Evolutionary conservation across 2,888 invertebrate genomes (phyloP), one percentile per base, ranked within the genome.

Genomic region (Zaprionus obscuricornis): DNA sequence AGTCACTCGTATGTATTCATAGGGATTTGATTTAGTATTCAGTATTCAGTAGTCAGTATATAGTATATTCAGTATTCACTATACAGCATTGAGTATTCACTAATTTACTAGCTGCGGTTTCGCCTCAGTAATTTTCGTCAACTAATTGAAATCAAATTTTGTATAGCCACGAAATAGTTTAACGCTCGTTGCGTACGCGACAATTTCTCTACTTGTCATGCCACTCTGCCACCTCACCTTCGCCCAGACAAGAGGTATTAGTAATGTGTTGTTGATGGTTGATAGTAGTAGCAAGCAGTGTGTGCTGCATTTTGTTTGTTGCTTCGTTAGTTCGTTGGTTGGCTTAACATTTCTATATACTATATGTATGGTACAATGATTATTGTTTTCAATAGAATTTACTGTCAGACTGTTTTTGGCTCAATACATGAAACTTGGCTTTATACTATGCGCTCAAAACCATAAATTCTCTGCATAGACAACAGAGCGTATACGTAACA

Each of bases 301-400:
- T n/a, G n/a, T n/a, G n/a, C n/a, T n/a, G n/a, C n/a, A n/a, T n/a
- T 47, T 51, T 36, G 60, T 51, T 54, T 29, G 37, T 18, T 52
- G 46, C n/a, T 62, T 47, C 65, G 47, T 54, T 50, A 58, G 31
- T 37, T 69, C n/a, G n/a, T n/a, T n/a, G n/a, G n/a, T n/a, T n/a
- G n/a, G n/a, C n/a, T n/a, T n/a, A n/a, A n/a, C n/a, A n/a, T n/a
- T n/a, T n/a, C n/a, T n/a, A n/a, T 11, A 29, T n/a, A n/a, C n/a
- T n/a, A n/a, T n/a, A n/a, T n/a, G n/a, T n/a, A n/a, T n/a, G n/a
- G 45, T 46, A 65, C 73, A 70, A 60, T 66, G 54, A 58, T 71
- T 67, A 78, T 78, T 81, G 78, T 77, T 77, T 73, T 71, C 81
- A n/a, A 75, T 71, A 73, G 63, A 77, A 75, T 81, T 76, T 62